These are phyloP conservation scores for Ptilonorhynchus violaceus DNA, from an alignment of 2,113 vertebrate genomes.

Conservation along the genomic window DNA sequence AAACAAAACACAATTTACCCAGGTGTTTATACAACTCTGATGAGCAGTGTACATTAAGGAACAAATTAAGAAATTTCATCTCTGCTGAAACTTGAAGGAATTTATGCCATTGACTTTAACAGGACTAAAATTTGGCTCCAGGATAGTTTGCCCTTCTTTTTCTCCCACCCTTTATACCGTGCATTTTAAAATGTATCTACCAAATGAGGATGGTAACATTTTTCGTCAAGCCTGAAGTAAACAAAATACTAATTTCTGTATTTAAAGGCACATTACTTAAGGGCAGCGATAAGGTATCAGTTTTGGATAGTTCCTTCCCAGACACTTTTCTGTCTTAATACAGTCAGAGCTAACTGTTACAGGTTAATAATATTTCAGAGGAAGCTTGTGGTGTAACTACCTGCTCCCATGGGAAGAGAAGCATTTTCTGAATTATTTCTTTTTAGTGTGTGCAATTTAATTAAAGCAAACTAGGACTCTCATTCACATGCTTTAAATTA, in stretches of 20 bases:
- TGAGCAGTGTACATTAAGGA: not conserved
- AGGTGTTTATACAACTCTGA: not conserved
- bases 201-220: not conserved
- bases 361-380: not conserved
- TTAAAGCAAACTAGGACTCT: not conserved
- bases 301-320: not conserved
- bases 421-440: not conserved
- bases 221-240: not conserved
- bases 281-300: not conserved
- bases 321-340: not conserved
- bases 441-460: not conserved
- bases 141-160: not conserved
- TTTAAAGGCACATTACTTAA: not conserved
- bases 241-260: not conserved
- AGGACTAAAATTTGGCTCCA: not conserved
- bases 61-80: not conserved
- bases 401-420: not conserved
- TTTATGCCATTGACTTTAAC: not conserved
- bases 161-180: not conserved
- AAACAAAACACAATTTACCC: not conserved
- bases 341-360: not conserved
- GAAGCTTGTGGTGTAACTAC: not conserved
- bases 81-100: not conserved
- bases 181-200: not conserved
- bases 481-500: not conserved